Evolutionary conservation across 1,140 invertebrate genomes (phyloP).

Genomic region (Philopotamus ludificatus): DNA sequence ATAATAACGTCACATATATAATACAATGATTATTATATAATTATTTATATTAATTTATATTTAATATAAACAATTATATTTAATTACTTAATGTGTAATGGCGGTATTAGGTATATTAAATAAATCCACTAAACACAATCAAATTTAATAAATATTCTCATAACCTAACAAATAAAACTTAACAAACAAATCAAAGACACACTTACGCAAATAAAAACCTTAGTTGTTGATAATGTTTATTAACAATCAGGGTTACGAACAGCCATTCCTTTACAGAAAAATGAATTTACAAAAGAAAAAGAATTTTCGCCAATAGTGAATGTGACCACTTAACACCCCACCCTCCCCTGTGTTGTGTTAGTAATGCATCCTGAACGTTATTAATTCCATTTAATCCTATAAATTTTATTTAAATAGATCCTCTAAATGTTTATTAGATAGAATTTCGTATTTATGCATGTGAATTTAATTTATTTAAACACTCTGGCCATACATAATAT

Average conservation of each 20-base stretch:
- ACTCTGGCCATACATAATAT: neutral
- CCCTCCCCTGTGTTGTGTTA: conserved; percentile 15
- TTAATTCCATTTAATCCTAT: neutral
- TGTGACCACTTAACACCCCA: conserved; percentile 29
- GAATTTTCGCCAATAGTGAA: conserved; percentile 33
- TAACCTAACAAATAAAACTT: conserved; percentile 41
- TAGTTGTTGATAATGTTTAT: neutral
- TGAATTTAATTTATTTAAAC: neutral
- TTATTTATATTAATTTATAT: no score
- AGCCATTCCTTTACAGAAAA: conserved; percentile 41
- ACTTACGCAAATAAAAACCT: conserved; percentile 35
- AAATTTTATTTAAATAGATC: no score
- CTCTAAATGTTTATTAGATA: neutral
- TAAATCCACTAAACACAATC: conserved; percentile 42
- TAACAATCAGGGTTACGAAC: conserved; percentile 8
- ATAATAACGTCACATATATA: no score
- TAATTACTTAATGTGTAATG: neutral
- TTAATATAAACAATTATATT: neutral
- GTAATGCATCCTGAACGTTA: conserved; percentile 24
- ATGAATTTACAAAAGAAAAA: no score
- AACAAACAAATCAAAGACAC: conserved; percentile 42
- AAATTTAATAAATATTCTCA: conserved; percentile 37
- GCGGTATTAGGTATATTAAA: conserved; percentile 25
- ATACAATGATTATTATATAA: no score
- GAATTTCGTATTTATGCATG: neutral